Evolutionary conservation across 2,113 vertebrate species (phyloP), one percentile per base, ranked within the genome.

Genomic region (Hippocampus abdominalis): DNA sequence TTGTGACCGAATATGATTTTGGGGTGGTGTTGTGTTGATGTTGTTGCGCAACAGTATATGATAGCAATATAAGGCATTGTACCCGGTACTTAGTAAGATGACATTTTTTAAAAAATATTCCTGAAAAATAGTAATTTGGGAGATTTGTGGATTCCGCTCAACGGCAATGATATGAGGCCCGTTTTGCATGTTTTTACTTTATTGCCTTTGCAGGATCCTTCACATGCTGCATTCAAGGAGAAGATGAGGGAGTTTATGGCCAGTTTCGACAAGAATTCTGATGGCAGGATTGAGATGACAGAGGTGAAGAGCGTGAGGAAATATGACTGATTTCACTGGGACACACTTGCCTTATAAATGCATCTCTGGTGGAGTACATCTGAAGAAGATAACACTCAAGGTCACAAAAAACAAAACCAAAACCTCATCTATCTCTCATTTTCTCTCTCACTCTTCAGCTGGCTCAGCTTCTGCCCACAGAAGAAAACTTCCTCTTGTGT

Each of bases 401-500:
- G 3, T 16, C n/a, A 16, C 61, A 5, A 16, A 59, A 59, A 16
- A 7, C 48, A 60, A 60, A 16, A 8, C 8, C 16, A 23, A 8
- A n/a, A n/a, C n/a, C 11, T 18, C 6, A 40, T 23, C 20, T 11
- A 23, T 21, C 27, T 54, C 8, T 39, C 12, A 54, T 2, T 56
- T 68, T 68, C n/a, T 46, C 39, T 46, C 65, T 68, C 21, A 16
- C 11, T 54, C 21, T 6, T 0, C 80, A 98, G 96, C 84, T 99
- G 89, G 96, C 96, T 46, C 96, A 98, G 91, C 95, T 99, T 89
- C 92, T 99, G 68, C 96, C 97, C 1, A 96, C 96, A 0, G 96
- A 99, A 75, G 96, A 99, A 91, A 98, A 96, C 87, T 98, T 99
- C 83, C 92, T 99, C 63, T 90, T 99, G 60, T 98, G 94, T 88